A percentile compares a stretch with the other conserved stretches of the same genome.
phyloP scores from a whole-genome alignment of 2,113 vertebrate genomes.

The Aptenodytes forsteri region DNA sequence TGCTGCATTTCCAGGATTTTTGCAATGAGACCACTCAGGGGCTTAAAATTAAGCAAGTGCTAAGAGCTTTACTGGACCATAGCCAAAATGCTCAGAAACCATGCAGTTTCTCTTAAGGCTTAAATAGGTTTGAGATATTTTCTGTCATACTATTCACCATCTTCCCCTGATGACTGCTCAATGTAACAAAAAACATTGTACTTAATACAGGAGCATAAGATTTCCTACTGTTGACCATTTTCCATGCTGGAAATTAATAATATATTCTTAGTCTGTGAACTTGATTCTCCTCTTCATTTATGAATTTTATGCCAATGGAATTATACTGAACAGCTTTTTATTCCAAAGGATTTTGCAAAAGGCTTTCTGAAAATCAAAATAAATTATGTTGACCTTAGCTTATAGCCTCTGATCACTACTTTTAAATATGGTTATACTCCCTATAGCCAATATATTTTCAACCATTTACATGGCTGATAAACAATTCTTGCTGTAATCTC shows the following conservation, averaged over 20 bases:
- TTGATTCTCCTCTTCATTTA: background rate
- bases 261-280: background rate
- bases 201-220: background rate
- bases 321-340: background rate
- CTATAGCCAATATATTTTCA: background rate
- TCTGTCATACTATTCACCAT: background rate
- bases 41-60: slow-evolving; percentile 10
- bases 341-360: background rate
- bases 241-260: background rate
- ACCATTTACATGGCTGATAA: background rate
- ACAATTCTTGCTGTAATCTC: background rate
- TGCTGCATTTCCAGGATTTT: background rate
- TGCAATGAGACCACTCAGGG: background rate
- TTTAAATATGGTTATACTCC: background rate
- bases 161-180: background rate
- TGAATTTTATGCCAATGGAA: background rate
- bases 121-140: background rate
- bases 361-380: background rate
- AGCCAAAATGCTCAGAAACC: background rate
- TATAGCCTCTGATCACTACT: background rate
- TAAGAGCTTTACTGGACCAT: slow-evolving; percentile 13
- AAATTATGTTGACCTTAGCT: background rate
- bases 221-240: background rate
- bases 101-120: background rate
- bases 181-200: background rate